Percentiles rank a stretch among this genome's conserved stretches.
These are phyloP conservation scores for Heterotilapia buettikoferi DNA, from an alignment of 2,113 vertebrate species.

Conservation along the genomic window DNA sequence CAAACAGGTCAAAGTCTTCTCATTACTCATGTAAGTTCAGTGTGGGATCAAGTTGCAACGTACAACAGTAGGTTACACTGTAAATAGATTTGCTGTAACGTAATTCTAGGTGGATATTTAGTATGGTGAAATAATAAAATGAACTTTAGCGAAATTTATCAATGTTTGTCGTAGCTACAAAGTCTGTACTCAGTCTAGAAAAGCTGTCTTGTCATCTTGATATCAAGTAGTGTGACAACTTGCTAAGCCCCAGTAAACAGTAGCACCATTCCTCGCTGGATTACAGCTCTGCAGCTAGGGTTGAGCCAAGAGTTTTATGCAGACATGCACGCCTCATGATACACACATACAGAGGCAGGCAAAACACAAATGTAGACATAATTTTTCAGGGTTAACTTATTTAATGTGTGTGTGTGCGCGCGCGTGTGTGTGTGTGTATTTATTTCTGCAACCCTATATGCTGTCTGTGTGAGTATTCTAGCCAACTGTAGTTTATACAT, in stretches of 20 bases:
- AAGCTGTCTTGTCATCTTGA: slow-evolving; percentile 3
- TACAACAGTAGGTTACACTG: background rate
- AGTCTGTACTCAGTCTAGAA: background rate
- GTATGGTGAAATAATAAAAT: background rate
- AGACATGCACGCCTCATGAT: background rate
- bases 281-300: background rate
- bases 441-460: background rate
- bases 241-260: slow-evolving; percentile 21
- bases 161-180: background rate
- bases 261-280: slow-evolving; percentile 31
- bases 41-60: background rate
- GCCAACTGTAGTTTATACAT: background rate
- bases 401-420: background rate
- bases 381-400: background rate
- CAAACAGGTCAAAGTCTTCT: background rate
- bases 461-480: background rate
- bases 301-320: background rate
- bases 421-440: background rate
- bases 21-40: background rate
- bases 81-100: background rate
- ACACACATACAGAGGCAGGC: background rate
- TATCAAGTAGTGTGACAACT: slow-evolving; percentile 5
- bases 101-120: background rate
- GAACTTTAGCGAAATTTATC: background rate
- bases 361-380: background rate